Base-by-base conservation (phyloP, 2,888 invertebrate species). In the Metallyticus violacea region DNA sequence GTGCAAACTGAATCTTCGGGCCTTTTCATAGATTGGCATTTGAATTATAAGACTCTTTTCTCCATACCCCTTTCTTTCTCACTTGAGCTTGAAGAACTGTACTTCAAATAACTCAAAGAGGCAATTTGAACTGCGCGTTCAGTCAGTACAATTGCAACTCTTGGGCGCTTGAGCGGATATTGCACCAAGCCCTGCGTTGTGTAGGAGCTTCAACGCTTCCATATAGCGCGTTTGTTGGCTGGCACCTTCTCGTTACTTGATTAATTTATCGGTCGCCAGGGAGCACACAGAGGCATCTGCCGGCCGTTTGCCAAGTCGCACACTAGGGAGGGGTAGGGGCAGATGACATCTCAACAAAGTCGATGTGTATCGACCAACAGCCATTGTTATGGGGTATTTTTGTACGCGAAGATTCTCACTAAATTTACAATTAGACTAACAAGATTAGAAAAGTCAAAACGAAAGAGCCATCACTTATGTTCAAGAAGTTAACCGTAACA, bases 241-340 rank as follows among this genome's bases (percentile, higher is more conserved):
- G 88, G 87, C 88, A 88, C 88, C 87, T 88, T 87, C 86, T 85
- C 86, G 88, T 88, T 88, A 86, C 87, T 87, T 88, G 88, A 88
- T 88, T 88, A 88, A 88, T 88, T 88, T 88, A 88, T 88, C 87
- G 88, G 87, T 87, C 88, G 88, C 88, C 79, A 29, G 88, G 88
- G 87, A 88, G 82, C 80, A 62, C 40, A 62, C 40, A 62, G 40
- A 62, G 40, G 40, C 40, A 62, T 62, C 40, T 62, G 40, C 40
- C 40, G 40, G 40, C 40, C 40, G 40, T 62, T 62, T 62, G 40
- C 40, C 40, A 62, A 62, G 40, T 62, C 40, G 40, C 40, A 62
- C 40, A 62, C 40, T 2, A 62, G 40, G 40, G 40, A 62, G 40
- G 40, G 40, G 40, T 9, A 40, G 40, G 40, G 40, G 40, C 40